phyloP scores from a whole-genome alignment of 2,113 vertebrate species.

The Turdus rufiventris region DNA sequence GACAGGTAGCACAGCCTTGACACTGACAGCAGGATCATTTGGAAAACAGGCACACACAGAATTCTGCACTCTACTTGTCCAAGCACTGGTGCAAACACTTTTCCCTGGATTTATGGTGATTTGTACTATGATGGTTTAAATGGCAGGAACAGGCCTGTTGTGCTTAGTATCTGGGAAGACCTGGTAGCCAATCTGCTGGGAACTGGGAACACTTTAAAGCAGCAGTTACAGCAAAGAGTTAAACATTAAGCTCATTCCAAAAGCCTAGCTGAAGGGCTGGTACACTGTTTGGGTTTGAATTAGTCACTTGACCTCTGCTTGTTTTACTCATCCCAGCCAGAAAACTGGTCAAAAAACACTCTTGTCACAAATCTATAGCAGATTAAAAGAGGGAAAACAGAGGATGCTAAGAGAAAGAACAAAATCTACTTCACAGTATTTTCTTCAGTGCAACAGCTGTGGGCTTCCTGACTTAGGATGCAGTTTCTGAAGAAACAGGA shows the following conservation, averaged over 20 bases:
- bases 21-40: background rate
- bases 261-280: background rate
- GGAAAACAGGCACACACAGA: background rate
- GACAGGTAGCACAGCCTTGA: background rate
- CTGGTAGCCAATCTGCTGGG: background rate
- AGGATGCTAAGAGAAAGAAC: background rate
- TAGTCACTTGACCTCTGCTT: constrained; percentile 51
- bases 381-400: constrained; percentile 8
- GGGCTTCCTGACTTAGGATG: background rate
- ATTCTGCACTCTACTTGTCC: background rate
- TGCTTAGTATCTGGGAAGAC: background rate
- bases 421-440: background rate
- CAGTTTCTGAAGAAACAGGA: background rate
- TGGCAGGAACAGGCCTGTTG: background rate
- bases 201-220: background rate
- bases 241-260: constrained; percentile 29
- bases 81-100: background rate
- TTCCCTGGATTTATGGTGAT: background rate
- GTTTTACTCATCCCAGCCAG: constrained; percentile 1
- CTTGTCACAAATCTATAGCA: background rate
- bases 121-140: background rate
- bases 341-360: constrained; percentile 4
- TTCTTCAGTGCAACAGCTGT: background rate
- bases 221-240: constrained; percentile 20
- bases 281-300: constrained; percentile 40